Evolutionary conservation across 2,797 vertebrate genomes (phyloP), one percentile per base, ranked within the genome.

Genomic region (Brachyalestes nurse): DNA sequence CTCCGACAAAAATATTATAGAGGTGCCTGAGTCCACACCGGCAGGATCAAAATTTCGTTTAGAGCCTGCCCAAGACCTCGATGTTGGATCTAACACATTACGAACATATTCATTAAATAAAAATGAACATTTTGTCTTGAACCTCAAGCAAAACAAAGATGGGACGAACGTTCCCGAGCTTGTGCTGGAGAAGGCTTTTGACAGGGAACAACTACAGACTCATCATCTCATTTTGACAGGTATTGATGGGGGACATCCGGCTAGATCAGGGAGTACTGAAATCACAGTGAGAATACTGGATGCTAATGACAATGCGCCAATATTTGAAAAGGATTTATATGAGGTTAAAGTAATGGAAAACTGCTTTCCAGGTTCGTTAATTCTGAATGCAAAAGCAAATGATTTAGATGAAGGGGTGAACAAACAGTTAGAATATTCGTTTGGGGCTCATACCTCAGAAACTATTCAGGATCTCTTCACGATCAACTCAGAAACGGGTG

Each of bases 211-310:
- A n/a, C 84, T 90, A 75, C 58, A 45, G 0, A 66, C 85, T 0
- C 91, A 94, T 70, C 77, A 88, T 0, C 72, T 94, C 1, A 57
- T 92, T 2, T 55, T 94, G 4, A 94, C 90, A 16, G 93, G 92
- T 0, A 53, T 92, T 55, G 94, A 95, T 28, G 93, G 91, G 55
- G 94, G 93, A 0, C 92, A 83, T 66, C 93, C 93, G 0, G 85
- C 85, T 1, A 91, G 78, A 86, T 88, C 88, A 14, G 93, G 91
- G 6, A 90, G 88, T 0, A 79, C 86, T 19, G 25, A 87, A 49
- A 90, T 94, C 1, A 73, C 25, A 0, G 77, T 93, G 0, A 85
- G 78, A 3, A 92, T 94, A 0, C 81, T 89, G 0, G 93, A 94
- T 82, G 89, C 0, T 0, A 93, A 93, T 42, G 92, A 94, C 64